Evolutionary conservation across 2,888 invertebrate genomes (phyloP), one percentile per base, ranked within the genome.

Genomic region (Polietes domitor): DNA sequence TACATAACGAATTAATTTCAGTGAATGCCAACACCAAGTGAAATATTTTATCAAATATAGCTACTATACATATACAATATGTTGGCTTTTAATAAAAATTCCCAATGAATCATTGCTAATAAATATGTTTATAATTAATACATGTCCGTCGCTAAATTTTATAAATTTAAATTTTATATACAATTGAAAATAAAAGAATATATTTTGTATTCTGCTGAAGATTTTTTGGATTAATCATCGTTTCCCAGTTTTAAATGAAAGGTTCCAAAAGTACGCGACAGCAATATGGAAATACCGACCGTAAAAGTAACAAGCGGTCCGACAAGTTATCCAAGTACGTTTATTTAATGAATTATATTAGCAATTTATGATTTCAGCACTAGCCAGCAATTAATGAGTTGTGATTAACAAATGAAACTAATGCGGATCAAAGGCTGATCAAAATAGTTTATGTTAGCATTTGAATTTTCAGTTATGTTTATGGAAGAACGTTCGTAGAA

Each of bases 271-370:
- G 72, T 73, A 58, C 78, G 61, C 88, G 88, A 15, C 86, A 86
- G 12, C 89, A 89, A 83, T 87, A 90, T 90, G 90, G 88, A 73
- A 89, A 78, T 72, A 19, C 88, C 71, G 88, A 88, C 74, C 88
- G 90, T 47, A 90, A 89, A 86, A 87, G 82, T 86, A 88, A 85
- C 72, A 90, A 90, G 81, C 90, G 85, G 26, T 79, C 71, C 17
- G 86, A 87, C 50, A 87, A 87, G 63, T 41, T 61, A 50, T 43
- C 86, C 76, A 87, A 87, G 87, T 87, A 87, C 83, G 86, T 84
- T 61, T 71, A 43, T 43, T 19, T 21, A 37, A 68, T 1, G 73
- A 71, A 47, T 1, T 58, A 26, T 55, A 68, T 68, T 41, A 24
- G 21, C 15, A 12, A 43, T 37, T 68, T 68, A 43, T 68, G 28